phyloP scores from a whole-genome alignment of 2,888 invertebrate species.

The Stegana nigrithorax region DNA sequence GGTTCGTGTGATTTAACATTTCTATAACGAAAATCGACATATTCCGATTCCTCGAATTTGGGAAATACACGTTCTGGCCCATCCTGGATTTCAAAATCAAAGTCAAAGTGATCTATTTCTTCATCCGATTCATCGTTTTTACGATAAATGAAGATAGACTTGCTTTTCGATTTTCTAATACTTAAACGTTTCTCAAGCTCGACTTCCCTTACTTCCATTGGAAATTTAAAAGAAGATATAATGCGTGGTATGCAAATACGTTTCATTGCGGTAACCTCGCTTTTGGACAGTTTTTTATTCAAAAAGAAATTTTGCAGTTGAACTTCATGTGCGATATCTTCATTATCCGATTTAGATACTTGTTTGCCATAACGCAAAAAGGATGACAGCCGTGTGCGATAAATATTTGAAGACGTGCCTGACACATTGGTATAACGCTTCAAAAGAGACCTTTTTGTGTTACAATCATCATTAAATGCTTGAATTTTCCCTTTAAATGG shows the following conservation, averaged over 20 bases:
- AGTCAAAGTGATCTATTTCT: background rate
- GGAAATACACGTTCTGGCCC: conserved; percentile 59
- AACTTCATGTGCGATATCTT: too few relatives aligned
- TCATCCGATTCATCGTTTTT: background rate
- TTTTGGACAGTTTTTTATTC: conserved; percentile 1
- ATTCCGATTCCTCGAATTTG: conserved; percentile 19
- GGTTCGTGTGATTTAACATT: too few relatives aligned
- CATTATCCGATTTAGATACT: too few relatives aligned
- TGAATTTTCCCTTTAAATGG: too few relatives aligned
- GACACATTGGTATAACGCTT: too few relatives aligned
- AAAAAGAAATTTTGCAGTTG: conserved; percentile 28
- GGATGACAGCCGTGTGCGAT: too few relatives aligned
- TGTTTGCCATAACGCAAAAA: too few relatives aligned
- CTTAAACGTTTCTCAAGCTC: conserved; percentile 25
- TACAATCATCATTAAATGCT: too few relatives aligned
- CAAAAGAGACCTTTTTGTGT: too few relatives aligned
- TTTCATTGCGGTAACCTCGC: conserved; percentile 31
- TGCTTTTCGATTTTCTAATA: conserved; percentile 27
- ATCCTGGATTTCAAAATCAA: conserved; percentile 2
- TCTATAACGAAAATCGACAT: background rate
- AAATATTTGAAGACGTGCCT: too few relatives aligned
- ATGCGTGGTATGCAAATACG: conserved; percentile 48
- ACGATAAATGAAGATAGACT: background rate
- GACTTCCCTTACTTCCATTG: conserved; percentile 42
- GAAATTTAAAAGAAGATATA: conserved; percentile 60